phyloP scores from a whole-genome alignment of 2,113 vertebrate species.

The Phyllopteryx taeniolatus region DNA sequence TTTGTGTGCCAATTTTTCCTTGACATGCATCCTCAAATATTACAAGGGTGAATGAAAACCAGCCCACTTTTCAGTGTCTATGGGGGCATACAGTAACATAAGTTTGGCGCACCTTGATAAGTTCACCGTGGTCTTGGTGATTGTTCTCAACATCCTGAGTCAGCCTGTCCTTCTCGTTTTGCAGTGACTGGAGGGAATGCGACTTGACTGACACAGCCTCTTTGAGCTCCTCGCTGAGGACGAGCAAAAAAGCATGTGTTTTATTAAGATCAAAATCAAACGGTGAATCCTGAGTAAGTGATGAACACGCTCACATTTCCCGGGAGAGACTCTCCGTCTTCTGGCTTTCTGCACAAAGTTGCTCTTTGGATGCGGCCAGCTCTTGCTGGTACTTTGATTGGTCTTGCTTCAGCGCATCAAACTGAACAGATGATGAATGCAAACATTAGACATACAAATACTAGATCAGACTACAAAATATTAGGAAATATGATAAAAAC shows the following conservation, averaged over 20 bases:
- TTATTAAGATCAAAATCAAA: neutral
- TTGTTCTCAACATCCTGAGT: slow-evolving; percentile 78
- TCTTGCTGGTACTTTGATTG: slow-evolving; percentile 82
- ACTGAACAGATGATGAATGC: slow-evolving; percentile 56
- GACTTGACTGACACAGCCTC: slow-evolving; percentile 77
- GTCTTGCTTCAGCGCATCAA: slow-evolving; percentile 81
- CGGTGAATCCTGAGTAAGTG: neutral
- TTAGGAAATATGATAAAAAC: neutral
- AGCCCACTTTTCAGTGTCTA: too few species aligned
- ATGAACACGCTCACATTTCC: slow-evolving; percentile 82
- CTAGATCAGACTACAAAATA: neutral
- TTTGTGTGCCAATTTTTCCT: too few species aligned
- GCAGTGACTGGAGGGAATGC: slow-evolving; percentile 79
- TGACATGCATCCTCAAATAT: too few species aligned
- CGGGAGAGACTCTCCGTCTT: slow-evolving; percentile 79
- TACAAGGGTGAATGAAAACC: too few species aligned
- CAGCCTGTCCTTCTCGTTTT: slow-evolving; percentile 87
- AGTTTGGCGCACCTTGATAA: slow-evolving; percentile 77
- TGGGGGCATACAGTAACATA: too few species aligned
- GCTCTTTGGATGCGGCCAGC: slow-evolving; percentile 80
- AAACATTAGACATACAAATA: neutral
- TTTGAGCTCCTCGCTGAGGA: slow-evolving; percentile 85
- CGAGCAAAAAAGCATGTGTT: neutral
- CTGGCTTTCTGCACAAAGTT: slow-evolving; percentile 77
- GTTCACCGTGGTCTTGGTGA: slow-evolving; percentile 76